phyloP scores from a whole-genome alignment of 1,140 invertebrate genomes.

The Drosophila lowei region DNA sequence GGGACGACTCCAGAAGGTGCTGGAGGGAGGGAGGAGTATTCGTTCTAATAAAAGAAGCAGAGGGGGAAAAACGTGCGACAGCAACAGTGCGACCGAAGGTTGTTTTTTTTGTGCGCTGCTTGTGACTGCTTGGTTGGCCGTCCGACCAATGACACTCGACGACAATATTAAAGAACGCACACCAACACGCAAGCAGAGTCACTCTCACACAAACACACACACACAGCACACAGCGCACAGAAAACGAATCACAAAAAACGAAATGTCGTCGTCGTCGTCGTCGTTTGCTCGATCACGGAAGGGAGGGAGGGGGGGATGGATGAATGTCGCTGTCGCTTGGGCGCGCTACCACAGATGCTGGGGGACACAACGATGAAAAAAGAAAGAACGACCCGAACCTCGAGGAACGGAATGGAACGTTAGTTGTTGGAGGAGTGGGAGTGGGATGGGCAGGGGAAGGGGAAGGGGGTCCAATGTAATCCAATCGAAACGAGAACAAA shows the following conservation, averaged over 20 bases:
- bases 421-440: neutral
- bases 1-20: no score
- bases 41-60: constrained; percentile 64
- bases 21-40: constrained; percentile 14
- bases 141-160: constrained; percentile 83
- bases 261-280: constrained; percentile 62
- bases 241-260: constrained; percentile 72
- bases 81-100: constrained; percentile 25
- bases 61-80: constrained; percentile 23
- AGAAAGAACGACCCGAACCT: constrained; percentile 22
- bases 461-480: constrained; percentile 61
- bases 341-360: constrained; percentile 56
- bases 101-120: constrained; percentile 8
- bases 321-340: constrained; percentile 1
- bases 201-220: constrained; percentile 7
- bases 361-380: constrained; percentile 41
- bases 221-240: constrained; percentile 30
- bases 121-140: constrained; percentile 29
- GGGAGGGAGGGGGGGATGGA: no score
- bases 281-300: constrained; percentile 8
- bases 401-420: constrained; percentile 12
- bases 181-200: constrained; percentile 23
- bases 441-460: no score
- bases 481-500: constrained; percentile 71
- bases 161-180: constrained; percentile 79